Base-by-base conservation (phyloP, 2,888 invertebrate species). In the Megastigmus dorsalis region DNA sequence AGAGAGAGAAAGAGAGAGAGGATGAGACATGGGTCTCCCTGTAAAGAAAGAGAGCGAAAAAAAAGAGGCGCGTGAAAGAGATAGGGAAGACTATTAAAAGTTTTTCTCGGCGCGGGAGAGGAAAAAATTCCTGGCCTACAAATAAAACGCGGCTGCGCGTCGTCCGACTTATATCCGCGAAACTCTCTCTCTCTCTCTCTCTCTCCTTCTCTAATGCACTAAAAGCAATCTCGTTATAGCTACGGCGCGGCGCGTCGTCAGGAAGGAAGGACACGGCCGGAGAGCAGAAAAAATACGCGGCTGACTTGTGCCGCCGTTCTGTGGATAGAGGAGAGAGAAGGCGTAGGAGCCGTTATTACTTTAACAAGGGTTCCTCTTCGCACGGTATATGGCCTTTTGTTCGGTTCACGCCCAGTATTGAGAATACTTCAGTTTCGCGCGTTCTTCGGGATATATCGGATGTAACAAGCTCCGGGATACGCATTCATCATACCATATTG, bases 211-310 rank as follows among this genome's bases (percentile, higher is more conserved):
- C 63, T 71, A 55, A 55, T 71, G 48, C 71, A 38, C 71, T 71
- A 59, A 63, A 67, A 55, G 50, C 68, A 75, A 74, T 74, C 62
- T 63, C 63, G 59, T 68, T 74, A 74, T 65, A 48, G 48, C n/a
- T 45, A 55, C 26, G 36, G 33, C n/a, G n/a, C 43, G 23, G n/a
- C 36, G 48, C 48, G 36, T 15, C 48, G 36, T 15, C 59, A 60
- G 48, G 65, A 36, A 43, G 59, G 52, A 73, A 57, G 60, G 68
- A 68, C 59, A 63, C 55, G 38, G 57, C n/a, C 65, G 20, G 28
- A 55, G 28, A 55, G 55, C 36, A 71, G 69, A 76, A 75, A 75
- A 75, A 73, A 73, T 74, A 50, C n/a, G n/a, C n/a, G n/a, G n/a
- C n/a, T n/a, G n/a, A 75, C 67, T 59, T 20, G 50, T 67, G 52